Conservation (phyloP, 1,140 invertebrate species). For the Drosophila teissieri region DNA sequence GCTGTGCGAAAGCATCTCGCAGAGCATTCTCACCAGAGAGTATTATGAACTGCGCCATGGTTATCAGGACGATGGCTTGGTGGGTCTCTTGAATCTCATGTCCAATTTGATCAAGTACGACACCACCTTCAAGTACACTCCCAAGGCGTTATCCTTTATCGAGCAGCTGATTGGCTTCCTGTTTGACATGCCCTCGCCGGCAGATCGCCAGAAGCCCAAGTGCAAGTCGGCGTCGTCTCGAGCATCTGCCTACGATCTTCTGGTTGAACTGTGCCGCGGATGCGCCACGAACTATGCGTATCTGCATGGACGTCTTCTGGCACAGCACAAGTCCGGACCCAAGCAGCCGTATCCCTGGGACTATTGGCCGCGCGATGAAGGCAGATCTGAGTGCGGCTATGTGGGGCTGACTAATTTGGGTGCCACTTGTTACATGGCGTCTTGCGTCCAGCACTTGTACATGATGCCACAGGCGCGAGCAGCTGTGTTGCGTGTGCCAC, state of each 20-base stretch:
- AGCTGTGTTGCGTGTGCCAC: constrained; percentile 89
- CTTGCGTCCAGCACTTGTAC: constrained; percentile 97
- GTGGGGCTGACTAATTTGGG: constrained; percentile 97
- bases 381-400: constrained; percentile 96
- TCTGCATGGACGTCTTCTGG: constrained; percentile 92
- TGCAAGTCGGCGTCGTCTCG: constrained; percentile 95
- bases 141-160: constrained; percentile 90
- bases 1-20: constrained; percentile 90
- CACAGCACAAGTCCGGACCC: constrained; percentile 93
- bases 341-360: constrained; percentile 97
- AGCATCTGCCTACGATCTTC: constrained; percentile 94
- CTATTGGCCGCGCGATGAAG: constrained; percentile 98
- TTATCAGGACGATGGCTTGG: constrained; percentile 95
- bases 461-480: constrained; percentile 97
- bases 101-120: constrained; percentile 95
- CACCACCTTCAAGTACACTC: constrained; percentile 92
- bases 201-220: constrained; percentile 93
- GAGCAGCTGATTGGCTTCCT: constrained; percentile 93
- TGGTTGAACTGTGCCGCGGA: constrained; percentile 94
- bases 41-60: constrained; percentile 92
- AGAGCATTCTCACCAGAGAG: constrained; percentile 90
- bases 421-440: constrained; percentile 98
- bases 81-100: constrained; percentile 94
- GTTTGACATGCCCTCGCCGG: constrained; percentile 94
- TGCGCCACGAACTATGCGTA: constrained; percentile 94